Percentiles rank a stretch among this genome's conserved stretches.
These are phyloP conservation scores for Horisme vitalbata DNA, from an alignment of 2,888 invertebrate species.

Conservation along the genomic window DNA sequence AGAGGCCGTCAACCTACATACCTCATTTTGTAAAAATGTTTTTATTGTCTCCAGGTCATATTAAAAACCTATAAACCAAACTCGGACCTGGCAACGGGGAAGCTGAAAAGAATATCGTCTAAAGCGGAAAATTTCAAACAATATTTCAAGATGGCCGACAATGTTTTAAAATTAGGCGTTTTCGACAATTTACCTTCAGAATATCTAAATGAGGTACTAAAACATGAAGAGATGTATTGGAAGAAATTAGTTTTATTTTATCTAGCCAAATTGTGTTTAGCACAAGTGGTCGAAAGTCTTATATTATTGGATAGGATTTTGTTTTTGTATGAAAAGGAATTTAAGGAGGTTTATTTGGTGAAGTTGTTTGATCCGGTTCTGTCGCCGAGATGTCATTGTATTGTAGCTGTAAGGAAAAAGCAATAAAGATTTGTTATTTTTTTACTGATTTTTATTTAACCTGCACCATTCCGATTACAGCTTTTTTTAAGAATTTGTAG, in stretches of 20 bases:
- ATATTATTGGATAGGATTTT: conserved; percentile 92
- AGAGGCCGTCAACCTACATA: no score
- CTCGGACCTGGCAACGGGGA: conserved; percentile 62
- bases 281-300: conserved; percentile 91
- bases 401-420: conserved; percentile 84
- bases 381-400: conserved; percentile 92
- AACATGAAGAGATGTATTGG: conserved; percentile 58
- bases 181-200: conserved; percentile 59
- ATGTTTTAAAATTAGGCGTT: conserved; percentile 81
- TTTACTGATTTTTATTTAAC: no score
- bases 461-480: not conserved
- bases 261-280: conserved; percentile 88
- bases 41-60: conserved; percentile 60
- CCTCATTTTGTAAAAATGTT: no score
- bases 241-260: conserved; percentile 88
- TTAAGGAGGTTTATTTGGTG: conserved; percentile 83
- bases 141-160: conserved; percentile 87
- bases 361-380: conserved; percentile 92
- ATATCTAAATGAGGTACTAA: conserved; percentile 45
- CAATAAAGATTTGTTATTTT: conserved; percentile 4
- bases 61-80: conserved; percentile 57
- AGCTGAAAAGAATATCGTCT: conserved; percentile 84
- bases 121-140: conserved; percentile 85
- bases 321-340: conserved; percentile 87
- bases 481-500: no score